Evolutionary conservation across 1,140 invertebrate species (phyloP).

Genomic region (Heliconius congener): DNA sequence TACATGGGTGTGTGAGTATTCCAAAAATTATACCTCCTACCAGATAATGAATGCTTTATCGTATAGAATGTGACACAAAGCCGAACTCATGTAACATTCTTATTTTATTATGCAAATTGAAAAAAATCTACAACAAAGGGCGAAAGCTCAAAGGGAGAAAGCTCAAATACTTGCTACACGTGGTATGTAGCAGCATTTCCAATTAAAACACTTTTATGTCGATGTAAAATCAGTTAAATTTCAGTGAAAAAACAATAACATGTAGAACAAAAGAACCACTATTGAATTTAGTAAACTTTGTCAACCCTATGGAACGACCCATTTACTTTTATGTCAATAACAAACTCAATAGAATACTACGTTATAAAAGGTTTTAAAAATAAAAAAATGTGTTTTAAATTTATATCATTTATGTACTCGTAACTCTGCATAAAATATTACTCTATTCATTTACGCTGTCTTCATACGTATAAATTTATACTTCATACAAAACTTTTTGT

Average conservation of each 20-base stretch:
- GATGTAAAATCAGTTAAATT: background rate
- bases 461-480: background rate
- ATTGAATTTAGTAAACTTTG: background rate
- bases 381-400: background rate
- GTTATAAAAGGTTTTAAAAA: background rate
- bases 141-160: too few relatives aligned
- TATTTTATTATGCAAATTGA: background rate
- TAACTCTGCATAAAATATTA: background rate
- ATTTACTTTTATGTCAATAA: background rate
- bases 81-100: too few relatives aligned
- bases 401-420: background rate
- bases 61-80: too few relatives aligned
- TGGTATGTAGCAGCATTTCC: too few relatives aligned
- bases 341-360: background rate
- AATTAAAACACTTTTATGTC: too few relatives aligned
- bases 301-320: constrained; percentile 1
- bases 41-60: too few relatives aligned
- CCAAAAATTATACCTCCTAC: too few relatives aligned
- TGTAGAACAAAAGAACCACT: background rate
- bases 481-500: background rate
- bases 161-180: background rate
- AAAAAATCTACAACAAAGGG: background rate
- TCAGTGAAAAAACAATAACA: background rate
- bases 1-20: too few relatives aligned
- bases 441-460: background rate